Base-by-base conservation (phyloP, 2,888 invertebrate genomes). In the Callyntrura guangdongensis region DNA sequence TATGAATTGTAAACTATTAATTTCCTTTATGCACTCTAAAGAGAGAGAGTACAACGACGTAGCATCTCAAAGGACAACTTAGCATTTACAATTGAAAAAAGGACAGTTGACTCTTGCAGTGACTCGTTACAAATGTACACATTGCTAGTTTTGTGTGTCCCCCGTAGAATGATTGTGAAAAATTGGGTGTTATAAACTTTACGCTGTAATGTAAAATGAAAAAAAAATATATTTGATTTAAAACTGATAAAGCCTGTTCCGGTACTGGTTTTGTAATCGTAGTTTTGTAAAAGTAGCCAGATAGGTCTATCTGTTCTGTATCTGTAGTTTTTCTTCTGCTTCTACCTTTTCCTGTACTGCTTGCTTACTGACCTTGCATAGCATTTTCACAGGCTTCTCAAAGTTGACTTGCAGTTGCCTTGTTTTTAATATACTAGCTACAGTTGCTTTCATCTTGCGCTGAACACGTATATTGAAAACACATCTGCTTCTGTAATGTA, bases 241-340 rank as follows among this genome's bases (percentile, higher is more conserved):
- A 25, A 25, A 25, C 12, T 64, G 64, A 11, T 64, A 11, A 3
- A 25, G 25, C 1, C 64, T 56, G 11, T 36, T 59, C 20, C 8
- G 11, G 20, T 49, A 61, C 47, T 77, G 11, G 56, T 72, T 85
- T 86, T 64, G 56, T 49, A 86, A 81, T 53, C 27, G 27, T 67
- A 77, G n/a, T n/a, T n/a, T n/a, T n/a, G 47, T 49, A 20, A 67
- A 86, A 88, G 47, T 82, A 72, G 82, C 88, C 82, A 82, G 82
- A 83, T 82, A 82, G 88, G 47, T n/a, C n/a, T n/a, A n/a, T n/a
- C n/a, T n/a, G n/a, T n/a, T n/a, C n/a, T n/a, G n/a, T n/a, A n/a
- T n/a, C n/a, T n/a, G n/a, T n/a, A n/a, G n/a, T n/a, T n/a, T n/a
- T n/a, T n/a, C n/a, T n/a, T n/a, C n/a, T n/a, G n/a, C n/a, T n/a